Evolutionary conservation across 2,888 invertebrate genomes (phyloP).

Genomic region (Mesoligia furuncula): DNA sequence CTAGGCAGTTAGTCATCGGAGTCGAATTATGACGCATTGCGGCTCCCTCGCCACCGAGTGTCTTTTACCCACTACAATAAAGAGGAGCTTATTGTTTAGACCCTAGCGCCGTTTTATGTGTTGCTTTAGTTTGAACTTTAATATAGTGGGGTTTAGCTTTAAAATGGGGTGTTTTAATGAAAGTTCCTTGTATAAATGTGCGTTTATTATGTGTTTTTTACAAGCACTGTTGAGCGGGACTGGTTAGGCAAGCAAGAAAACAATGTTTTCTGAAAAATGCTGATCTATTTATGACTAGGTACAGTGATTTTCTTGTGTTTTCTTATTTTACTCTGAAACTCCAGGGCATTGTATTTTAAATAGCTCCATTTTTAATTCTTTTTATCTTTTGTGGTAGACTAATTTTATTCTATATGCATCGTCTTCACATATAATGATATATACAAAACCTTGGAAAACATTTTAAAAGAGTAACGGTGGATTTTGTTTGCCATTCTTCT

Average conservation of each 20-base stretch:
- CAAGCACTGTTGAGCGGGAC: no score
- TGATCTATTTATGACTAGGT: background rate
- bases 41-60: constrained; percentile 58
- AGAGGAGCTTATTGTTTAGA: constrained; percentile 55
- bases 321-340: background rate
- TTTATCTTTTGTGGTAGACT: no score
- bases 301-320: no score
- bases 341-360: no score
- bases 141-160: constrained; percentile 23
- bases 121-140: constrained; percentile 49
- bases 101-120: constrained; percentile 35
- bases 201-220: background rate
- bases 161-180: constrained; percentile 21
- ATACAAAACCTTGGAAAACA: no score
- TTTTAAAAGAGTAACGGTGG: no score
- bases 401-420: no score
- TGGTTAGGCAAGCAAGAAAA: background rate
- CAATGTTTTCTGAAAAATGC: background rate
- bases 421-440: no score
- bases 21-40: constrained; percentile 72
- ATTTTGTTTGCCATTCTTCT: no score
- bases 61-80: constrained; percentile 55
- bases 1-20: constrained; percentile 40
- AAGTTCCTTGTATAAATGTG: constrained; percentile 5
- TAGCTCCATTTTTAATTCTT: no score